phyloP scores from a whole-genome alignment of 2,888 invertebrate species.

The Alloscopus bannaensis region DNA sequence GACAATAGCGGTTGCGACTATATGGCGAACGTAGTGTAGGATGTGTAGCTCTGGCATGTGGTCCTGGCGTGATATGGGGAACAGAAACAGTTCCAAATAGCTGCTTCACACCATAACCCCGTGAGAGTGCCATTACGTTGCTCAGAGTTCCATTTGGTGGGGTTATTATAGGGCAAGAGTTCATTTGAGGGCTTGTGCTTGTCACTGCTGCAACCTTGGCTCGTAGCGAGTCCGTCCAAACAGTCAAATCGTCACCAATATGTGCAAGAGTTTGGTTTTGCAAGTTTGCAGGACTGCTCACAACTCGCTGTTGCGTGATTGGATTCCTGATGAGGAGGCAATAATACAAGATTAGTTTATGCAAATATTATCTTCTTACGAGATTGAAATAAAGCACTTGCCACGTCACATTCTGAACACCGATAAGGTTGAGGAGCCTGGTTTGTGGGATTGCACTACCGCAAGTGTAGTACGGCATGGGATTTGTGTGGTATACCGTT shows the following conservation, averaged over 20 bases:
- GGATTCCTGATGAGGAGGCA: no score
- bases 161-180: background rate
- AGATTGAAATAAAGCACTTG: background rate
- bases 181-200: background rate
- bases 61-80: background rate
- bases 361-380: no score
- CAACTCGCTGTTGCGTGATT: background rate
- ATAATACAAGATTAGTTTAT: no score
- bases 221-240: conserved; percentile 5
- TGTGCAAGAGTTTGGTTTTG: background rate
- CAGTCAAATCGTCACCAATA: background rate
- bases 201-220: background rate
- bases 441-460: conserved; percentile 4
- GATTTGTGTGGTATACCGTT: background rate
- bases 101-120: background rate
- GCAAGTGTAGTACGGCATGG: conserved; percentile 9
- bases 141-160: background rate
- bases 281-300: background rate
- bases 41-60: background rate
- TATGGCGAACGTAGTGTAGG: background rate
- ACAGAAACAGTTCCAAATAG: background rate
- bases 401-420: conserved; percentile 36
- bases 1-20: background rate
- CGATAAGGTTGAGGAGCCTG: background rate
- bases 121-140: background rate